These are phyloP conservation scores for Ophion ventricosus DNA, from an alignment of 2,888 invertebrate genomes.

Conservation along the genomic window DNA sequence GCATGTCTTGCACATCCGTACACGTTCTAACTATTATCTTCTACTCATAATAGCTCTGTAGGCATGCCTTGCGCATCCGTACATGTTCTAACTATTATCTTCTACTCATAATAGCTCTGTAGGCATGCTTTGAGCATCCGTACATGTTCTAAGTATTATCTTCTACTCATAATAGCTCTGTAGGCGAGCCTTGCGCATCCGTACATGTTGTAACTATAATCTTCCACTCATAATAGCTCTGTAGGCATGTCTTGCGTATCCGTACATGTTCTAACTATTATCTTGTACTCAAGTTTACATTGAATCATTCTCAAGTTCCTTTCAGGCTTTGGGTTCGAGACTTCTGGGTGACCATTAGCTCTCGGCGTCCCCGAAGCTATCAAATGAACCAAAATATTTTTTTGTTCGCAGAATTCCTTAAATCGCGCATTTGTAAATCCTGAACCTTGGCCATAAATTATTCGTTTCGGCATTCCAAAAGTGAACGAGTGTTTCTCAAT, in stretches of 20 bases:
- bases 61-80: too few species aligned
- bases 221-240: neutral
- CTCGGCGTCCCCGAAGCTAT: conserved; percentile 28
- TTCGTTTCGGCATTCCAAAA: conserved; percentile 23
- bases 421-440: conserved; percentile 19
- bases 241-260: conserved; percentile 15
- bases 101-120: too few species aligned
- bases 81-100: too few species aligned
- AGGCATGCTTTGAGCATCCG: too few species aligned
- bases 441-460: conserved; percentile 16
- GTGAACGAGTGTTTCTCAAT: conserved; percentile 17
- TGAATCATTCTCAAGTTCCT: neutral
- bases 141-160: too few species aligned
- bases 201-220: conserved; percentile 11
- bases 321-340: conserved; percentile 6
- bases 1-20: too few species aligned
- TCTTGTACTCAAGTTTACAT: neutral
- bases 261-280: conserved; percentile 4
- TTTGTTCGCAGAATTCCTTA: conserved; percentile 20
- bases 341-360: conserved; percentile 33
- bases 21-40: too few species aligned
- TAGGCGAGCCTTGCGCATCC: conserved; percentile 8
- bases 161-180: neutral
- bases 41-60: too few species aligned
- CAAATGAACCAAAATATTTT: conserved; percentile 40